These are phyloP conservation scores for Limnephilus marmoratus DNA, from an alignment of 2,888 invertebrate genomes.

Conservation along the genomic window DNA sequence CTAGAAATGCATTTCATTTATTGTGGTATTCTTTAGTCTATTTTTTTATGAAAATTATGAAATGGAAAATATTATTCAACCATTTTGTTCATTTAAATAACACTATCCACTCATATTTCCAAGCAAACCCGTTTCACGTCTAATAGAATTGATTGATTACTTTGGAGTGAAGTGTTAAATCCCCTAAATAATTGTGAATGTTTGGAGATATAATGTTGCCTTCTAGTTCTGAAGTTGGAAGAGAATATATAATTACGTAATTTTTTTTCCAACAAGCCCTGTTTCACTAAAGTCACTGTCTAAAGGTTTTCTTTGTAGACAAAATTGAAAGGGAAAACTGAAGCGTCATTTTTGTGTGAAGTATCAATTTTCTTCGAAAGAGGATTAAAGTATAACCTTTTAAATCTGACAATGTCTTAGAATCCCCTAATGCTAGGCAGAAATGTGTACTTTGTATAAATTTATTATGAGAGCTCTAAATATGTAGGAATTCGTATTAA, in stretches of 20 bases:
- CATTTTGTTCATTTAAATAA: too few relatives aligned
- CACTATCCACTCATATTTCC: too few relatives aligned
- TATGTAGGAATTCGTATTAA: too few relatives aligned
- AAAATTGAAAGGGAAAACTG: not conserved
- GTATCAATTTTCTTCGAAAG: not conserved
- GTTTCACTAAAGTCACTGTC: not conserved
- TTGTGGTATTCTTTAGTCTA: too few relatives aligned
- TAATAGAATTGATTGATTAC: not conserved
- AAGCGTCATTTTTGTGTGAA: not conserved
- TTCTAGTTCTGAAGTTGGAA: not conserved
- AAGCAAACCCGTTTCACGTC: too few relatives aligned
- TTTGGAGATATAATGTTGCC: not conserved
- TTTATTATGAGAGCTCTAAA: not conserved
- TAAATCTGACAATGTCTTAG: not conserved
- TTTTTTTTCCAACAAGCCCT: not conserved
- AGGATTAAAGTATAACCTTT: not conserved
- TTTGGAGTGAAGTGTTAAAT: not conserved
- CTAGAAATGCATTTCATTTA: too few relatives aligned
- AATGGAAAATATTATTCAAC: too few relatives aligned
- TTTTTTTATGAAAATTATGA: too few relatives aligned
- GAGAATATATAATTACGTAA: not conserved
- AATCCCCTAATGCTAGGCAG: not conserved
- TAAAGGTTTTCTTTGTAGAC: not conserved
- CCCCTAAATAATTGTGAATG: not conserved
- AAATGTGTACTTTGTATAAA: not conserved